phyloP scores from a whole-genome alignment of 2,888 invertebrate genomes.

The Protonemura montana region DNA sequence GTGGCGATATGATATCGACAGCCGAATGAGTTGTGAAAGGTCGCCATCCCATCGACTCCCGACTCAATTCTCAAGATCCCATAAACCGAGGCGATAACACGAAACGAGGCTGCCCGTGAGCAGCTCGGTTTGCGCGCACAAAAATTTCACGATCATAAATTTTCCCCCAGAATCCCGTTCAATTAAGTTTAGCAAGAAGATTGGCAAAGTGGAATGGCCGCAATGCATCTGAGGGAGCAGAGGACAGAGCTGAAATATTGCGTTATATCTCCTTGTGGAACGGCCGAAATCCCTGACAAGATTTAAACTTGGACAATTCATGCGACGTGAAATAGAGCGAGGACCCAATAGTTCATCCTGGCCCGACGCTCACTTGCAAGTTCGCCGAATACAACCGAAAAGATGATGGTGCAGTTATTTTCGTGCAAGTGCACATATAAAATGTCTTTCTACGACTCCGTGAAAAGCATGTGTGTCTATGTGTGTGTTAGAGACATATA shows the following conservation, averaged over 20 bases:
- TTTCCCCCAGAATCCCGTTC: neutral
- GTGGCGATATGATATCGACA: neutral
- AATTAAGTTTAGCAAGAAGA: neutral
- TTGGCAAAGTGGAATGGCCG: neutral
- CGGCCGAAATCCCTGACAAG: conserved; percentile 2
- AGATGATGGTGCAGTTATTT: conserved; percentile 12
- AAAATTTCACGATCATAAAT: neutral
- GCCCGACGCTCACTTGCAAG: neutral
- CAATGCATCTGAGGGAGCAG: neutral
- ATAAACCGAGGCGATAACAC: neutral
- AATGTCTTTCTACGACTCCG: neutral
- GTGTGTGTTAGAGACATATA: neutral
- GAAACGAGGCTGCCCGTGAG: neutral
- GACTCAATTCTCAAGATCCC: neutral
- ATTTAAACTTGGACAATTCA: conserved; percentile 12
- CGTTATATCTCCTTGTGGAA: neutral
- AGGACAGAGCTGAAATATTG: neutral
- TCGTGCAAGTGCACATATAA: neutral
- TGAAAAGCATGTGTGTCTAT: neutral
- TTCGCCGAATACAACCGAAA: neutral
- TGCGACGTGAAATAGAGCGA: neutral
- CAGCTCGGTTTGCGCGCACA: no score
- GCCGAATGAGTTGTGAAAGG: neutral
- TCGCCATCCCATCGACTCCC: neutral
- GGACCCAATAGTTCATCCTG: neutral